Evolutionary conservation across 1,140 invertebrate genomes (phyloP), one percentile per base, ranked within the genome.

Genomic region (Ectropis grisescens): DNA sequence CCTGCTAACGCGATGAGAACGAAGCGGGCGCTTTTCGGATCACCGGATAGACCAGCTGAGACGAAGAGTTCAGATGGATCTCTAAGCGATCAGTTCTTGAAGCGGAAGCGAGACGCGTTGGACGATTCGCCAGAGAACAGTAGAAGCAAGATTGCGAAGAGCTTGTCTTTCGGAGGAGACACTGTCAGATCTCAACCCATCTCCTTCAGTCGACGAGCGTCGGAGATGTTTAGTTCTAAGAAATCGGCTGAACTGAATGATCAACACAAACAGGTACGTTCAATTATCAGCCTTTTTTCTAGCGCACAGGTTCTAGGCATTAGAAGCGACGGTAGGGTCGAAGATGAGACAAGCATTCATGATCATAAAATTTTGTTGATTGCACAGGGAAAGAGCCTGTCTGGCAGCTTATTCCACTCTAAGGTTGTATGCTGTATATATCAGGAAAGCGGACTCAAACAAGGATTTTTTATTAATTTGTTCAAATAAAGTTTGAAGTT

Each of bases 261-360:
- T 27, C 68, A 68, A 9, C 85, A 89, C 55, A 88, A 85, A 60
- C 89, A 89, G 83, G 88, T 89, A 64, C 42, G 48, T 41, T n/a
- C n/a, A n/a, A n/a, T n/a, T n/a, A n/a, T n/a, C n/a, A n/a, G n/a
- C n/a, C n/a, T n/a, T n/a, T n/a, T n/a, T n/a, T n/a, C n/a, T n/a
- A n/a, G n/a, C n/a, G n/a, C n/a, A n/a, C n/a, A n/a, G n/a, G n/a
- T n/a, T n/a, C n/a, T n/a, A n/a, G n/a, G n/a, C n/a, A n/a, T n/a
- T n/a, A n/a, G n/a, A n/a, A n/a, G n/a, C n/a, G n/a, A n/a, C n/a
- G n/a, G n/a, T n/a, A n/a, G n/a, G n/a, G n/a, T n/a, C n/a, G n/a
- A n/a, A n/a, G n/a, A n/a, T n/a, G n/a, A n/a, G n/a, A n/a, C n/a
- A n/a, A n/a, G n/a, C n/a, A n/a, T n/a, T n/a, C n/a, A n/a, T n/a